A percentile compares a stretch with the other conserved stretches of the same genome.
Conservation (phyloP, 2,113 vertebrate species). For the Pantherophis guttatus region DNA sequence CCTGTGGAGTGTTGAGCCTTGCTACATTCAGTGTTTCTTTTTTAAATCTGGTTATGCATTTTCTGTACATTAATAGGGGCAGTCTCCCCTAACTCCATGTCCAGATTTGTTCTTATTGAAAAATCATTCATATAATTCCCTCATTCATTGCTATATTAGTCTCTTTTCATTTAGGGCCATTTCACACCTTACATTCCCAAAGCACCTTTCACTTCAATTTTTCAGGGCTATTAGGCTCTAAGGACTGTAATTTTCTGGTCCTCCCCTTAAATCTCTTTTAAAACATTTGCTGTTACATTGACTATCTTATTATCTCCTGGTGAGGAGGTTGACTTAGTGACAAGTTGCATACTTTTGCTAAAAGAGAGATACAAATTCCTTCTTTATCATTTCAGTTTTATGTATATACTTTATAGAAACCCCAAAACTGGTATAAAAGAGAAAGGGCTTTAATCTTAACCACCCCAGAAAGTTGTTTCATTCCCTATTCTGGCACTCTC, state of each 20-base stretch:
- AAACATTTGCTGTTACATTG: neutral
- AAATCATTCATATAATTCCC: neutral
- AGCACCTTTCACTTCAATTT: neutral
- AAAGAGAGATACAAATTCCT: neutral
- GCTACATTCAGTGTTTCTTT: constrained; percentile 1
- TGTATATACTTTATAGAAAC: neutral
- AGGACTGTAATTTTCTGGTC: neutral
- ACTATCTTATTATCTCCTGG: neutral
- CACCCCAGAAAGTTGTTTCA: neutral
- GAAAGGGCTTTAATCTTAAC: neutral
- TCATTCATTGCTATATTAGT: neutral
- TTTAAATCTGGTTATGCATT: neutral
- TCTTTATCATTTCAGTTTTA: too few relatives aligned
- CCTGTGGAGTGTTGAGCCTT: neutral
- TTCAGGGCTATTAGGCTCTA: neutral
- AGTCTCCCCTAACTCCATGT: neutral
- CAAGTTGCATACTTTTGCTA: neutral
- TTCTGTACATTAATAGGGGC: neutral
- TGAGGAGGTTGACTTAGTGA: neutral
- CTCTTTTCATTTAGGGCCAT: neutral
- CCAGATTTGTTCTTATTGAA: neutral
- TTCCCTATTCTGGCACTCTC: neutral
- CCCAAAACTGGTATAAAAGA: neutral
- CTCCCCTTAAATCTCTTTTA: neutral
- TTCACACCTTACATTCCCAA: neutral